A percentile compares a stretch with the other conserved stretches of the same genome.
Evolutionary conservation across 2,888 invertebrate genomes (phyloP).

Genomic region (Rosalia funebris): DNA sequence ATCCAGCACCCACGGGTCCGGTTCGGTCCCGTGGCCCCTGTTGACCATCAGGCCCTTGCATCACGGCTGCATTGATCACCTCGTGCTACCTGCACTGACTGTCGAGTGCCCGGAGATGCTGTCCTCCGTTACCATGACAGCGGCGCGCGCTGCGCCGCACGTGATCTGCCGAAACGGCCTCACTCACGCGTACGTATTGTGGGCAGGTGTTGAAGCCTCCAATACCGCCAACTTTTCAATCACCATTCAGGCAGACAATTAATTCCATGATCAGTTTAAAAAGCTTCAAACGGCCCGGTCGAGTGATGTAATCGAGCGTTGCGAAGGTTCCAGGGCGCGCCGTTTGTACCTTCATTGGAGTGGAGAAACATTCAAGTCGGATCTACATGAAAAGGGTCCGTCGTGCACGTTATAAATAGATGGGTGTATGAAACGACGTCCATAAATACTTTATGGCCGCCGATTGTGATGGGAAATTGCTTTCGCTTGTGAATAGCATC

Average conservation of each 20-base stretch:
- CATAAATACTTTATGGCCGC: constrained; percentile 42
- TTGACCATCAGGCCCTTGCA: constrained; percentile 57
- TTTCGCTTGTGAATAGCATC: constrained; percentile 26
- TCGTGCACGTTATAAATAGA: constrained; percentile 25
- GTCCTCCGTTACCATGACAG: constrained; percentile 55
- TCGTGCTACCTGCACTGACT: constrained; percentile 43
- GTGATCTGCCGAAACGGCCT: constrained; percentile 35
- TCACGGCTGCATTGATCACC: constrained; percentile 50
- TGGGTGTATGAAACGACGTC: constrained; percentile 21
- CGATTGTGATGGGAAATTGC: constrained; percentile 45
- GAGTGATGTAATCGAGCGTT: constrained; percentile 18
- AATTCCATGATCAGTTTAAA: constrained; percentile 12
- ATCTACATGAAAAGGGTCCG: constrained; percentile 19
- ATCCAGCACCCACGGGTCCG: constrained; percentile 67
- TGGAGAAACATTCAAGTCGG: neutral
- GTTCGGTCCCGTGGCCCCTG: constrained; percentile 64
- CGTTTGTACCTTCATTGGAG: no score
- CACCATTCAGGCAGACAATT: constrained; percentile 18
- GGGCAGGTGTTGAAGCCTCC: constrained; percentile 18
- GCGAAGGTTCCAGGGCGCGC: constrained; percentile 5
- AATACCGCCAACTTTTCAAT: constrained; percentile 14
- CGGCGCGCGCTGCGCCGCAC: constrained; percentile 54
- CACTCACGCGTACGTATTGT: constrained; percentile 22
- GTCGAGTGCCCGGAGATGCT: constrained; percentile 55
- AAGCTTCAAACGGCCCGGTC: constrained; percentile 12